These are phyloP conservation scores for Phylloscopus collybita DNA, from an alignment of 2,797 vertebrate genomes.

Conservation along the genomic window DNA sequence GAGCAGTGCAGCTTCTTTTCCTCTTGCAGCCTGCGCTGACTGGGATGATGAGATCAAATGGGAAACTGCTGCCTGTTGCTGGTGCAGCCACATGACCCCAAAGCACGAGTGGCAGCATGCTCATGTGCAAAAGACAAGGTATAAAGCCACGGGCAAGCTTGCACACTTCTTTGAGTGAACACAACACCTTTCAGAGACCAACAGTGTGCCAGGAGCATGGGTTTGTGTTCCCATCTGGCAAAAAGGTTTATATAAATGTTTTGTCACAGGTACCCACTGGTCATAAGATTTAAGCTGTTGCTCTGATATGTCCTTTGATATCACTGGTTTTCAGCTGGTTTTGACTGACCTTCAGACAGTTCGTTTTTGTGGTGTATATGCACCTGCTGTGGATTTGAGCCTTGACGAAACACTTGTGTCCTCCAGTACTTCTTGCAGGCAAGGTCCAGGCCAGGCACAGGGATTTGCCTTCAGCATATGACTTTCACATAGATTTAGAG, in stretches of 20 bases:
- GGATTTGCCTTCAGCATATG: not conserved
- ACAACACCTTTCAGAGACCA: not conserved
- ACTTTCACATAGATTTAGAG: not conserved
- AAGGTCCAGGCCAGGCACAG: not conserved
- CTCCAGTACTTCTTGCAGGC: not conserved
- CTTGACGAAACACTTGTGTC: not conserved
- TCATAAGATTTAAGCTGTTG: not conserved
- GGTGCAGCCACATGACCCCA: not conserved
- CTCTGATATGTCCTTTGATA: not conserved
- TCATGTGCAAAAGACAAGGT: not conserved
- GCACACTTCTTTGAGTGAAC: rapidly evolving
- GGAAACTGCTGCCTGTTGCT: not conserved
- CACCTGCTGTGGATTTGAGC: not conserved
- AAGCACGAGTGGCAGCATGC: not conserved
- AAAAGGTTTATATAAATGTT: not conserved
- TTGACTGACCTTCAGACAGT: not conserved
- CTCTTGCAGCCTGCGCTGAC: rapidly evolving
- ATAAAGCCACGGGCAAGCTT: not conserved
- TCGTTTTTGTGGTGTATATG: not conserved
- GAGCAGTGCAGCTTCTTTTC: not conserved
- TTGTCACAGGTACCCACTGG: not conserved
- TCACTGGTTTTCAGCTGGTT: not conserved
- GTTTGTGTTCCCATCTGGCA: not conserved
- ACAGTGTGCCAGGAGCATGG: not conserved
- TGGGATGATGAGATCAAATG: rapidly evolving